Base-by-base conservation (phyloP, 2,797 vertebrate genomes). In the Coregonus suidteri region DNA sequence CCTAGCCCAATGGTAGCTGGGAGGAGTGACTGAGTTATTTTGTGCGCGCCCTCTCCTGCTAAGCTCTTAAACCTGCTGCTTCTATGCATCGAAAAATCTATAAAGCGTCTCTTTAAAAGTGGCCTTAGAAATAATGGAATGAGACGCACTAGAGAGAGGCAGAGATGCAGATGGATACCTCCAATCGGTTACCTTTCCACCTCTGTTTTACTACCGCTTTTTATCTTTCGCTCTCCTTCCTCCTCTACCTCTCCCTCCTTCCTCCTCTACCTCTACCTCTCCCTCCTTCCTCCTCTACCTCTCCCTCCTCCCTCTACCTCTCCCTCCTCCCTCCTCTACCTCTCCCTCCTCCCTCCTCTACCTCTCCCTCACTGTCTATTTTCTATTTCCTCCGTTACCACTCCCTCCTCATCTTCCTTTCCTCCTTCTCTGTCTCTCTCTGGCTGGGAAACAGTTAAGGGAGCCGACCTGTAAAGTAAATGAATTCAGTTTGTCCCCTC, bases 71-170 rank as follows among this genome's bases (percentile, higher is more conserved):
- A 67, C 69, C 53, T 41, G 75, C 73, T 75, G 86, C 86, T 73
- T 88, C 74, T 66, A 75, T 64, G 9, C 72, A n/a, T 85, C 77
- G 85, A 79, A 82, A 91, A 91, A 93, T 92, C 92, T 90, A 93
- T 93, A 91, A 84, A 79, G 84, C 66, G 65, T 86, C 79, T 86
- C 76, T 88, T 87, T 83, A 71, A 83, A 85, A 89, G 83, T 85
- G 66, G 73, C 47, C 67, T 85, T 82, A 88, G 86, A 90, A 83
- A 77, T 88, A 90, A 93, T 88, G 62, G 79, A 87, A 88, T 76
- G 82, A 91, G 88, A 91, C 80, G 74, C 67, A 65, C 79, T 73
- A 75, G 75, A 16, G 75, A 83, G 77, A 87, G 80, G 69, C 73
- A 79, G 71, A 73, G 86, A 83, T 80, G 80, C 79, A 84, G 82